Conservation (phyloP, 2,888 invertebrate species). For the Epirrhoe alternata region DNA sequence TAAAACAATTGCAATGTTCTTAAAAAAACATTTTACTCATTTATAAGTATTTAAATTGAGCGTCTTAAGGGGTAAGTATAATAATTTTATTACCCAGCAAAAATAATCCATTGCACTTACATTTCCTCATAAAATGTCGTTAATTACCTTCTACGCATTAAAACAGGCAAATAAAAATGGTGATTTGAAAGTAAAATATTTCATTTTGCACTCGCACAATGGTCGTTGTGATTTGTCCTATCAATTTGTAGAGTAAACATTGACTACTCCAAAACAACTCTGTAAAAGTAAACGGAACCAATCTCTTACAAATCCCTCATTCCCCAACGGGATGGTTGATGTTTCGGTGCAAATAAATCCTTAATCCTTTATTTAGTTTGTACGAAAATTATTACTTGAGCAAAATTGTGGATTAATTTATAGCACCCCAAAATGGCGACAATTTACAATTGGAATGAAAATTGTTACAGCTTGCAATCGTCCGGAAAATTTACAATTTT, state of each 20-base stretch:
- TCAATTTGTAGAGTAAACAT: constrained; percentile 10
- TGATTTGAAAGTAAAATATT: constrained; percentile 1
- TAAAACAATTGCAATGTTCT: no score
- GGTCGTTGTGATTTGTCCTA: not conserved
- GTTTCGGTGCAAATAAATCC: constrained; percentile 25
- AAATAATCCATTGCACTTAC: constrained; percentile 1
- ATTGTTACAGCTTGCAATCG: not conserved
- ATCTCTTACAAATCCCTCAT: constrained; percentile 13
- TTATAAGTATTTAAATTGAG: not conserved
- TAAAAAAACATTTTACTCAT: not conserved
- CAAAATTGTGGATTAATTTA: constrained; percentile 13
- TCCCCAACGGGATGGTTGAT: constrained; percentile 22
- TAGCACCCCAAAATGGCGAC: not conserved
- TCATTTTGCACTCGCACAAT: constrained; percentile 9
- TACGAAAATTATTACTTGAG: constrained; percentile 22
- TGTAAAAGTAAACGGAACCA: constrained; percentile 20
- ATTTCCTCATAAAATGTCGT: constrained; percentile 7
- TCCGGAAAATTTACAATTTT: not conserved
- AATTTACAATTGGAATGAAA: not conserved
- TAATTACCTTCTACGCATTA: constrained; percentile 1
- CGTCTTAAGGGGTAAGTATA: constrained; percentile 1
- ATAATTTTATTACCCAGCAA: not conserved
- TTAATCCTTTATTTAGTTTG: constrained; percentile 6
- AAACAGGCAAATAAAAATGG: not conserved
- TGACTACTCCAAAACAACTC: constrained; percentile 9